A percentile compares a stretch with the other conserved stretches of the same genome.
Conservation (phyloP, 2,797 vertebrate genomes). For the Tokudaia muenninki region DNA sequence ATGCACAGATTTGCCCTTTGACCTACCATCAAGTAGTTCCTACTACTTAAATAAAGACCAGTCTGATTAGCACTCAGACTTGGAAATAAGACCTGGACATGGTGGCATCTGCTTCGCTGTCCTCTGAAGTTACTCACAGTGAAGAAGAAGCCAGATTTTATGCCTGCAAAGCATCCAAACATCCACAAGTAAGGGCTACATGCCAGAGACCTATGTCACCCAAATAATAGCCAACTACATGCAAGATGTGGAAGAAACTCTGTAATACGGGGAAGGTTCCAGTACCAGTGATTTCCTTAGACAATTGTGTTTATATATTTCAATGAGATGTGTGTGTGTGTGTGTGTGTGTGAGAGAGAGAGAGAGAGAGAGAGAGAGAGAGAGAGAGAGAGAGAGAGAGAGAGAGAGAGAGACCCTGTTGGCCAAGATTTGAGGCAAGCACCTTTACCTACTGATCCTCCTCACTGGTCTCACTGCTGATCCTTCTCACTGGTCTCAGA, state of each 20-base stretch:
- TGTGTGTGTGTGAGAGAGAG: background rate
- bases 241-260: accelerated
- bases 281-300: background rate
- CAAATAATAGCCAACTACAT: background rate
- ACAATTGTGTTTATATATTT: background rate
- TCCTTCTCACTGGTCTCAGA: background rate
- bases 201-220: background rate
- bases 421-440: background rate
- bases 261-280: background rate
- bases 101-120: background rate
- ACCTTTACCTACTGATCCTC: background rate
- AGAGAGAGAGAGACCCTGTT: background rate
- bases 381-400: background rate
- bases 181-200: too few relatives aligned
- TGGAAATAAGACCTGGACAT: background rate
- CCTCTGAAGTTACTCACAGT: background rate
- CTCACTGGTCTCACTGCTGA: background rate
- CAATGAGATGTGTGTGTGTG: too few relatives aligned
- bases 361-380: background rate
- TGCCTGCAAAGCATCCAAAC: background rate
- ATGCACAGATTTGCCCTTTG: background rate
- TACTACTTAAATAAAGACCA: background rate
- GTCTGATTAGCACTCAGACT: background rate
- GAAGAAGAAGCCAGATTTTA: background rate
- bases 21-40: background rate